Evolutionary conservation across 2,888 invertebrate genomes (phyloP).

Genomic region (Smittia sp.): DNA sequence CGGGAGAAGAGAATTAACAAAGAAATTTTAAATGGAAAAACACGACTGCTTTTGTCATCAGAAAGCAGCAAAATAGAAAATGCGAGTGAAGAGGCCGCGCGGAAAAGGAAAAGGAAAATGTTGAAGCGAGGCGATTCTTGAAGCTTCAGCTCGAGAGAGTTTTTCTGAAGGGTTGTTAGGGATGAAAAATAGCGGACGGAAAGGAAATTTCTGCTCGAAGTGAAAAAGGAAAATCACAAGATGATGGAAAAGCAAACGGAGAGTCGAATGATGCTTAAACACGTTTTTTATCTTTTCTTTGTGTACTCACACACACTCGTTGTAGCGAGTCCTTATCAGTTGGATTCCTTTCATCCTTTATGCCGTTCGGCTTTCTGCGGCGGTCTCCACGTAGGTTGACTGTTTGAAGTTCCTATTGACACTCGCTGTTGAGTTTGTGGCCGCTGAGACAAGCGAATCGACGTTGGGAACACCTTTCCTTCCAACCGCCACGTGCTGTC

Average conservation of each 20-base stretch:
- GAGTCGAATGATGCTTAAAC: constrained; percentile 6
- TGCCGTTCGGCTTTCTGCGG: background rate
- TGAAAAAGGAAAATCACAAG: constrained; percentile 14
- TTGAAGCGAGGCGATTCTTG: background rate
- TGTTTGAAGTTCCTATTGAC: constrained; percentile 16
- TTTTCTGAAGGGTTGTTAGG: constrained; percentile 28
- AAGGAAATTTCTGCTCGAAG: constrained; percentile 13
- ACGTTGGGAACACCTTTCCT: too few species aligned
- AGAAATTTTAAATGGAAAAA: constrained; percentile 27
- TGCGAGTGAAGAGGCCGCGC: constrained; percentile 1
- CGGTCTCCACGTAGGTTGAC: background rate
- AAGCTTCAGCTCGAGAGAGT: background rate
- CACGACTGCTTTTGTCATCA: constrained; percentile 36
- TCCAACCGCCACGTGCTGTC: too few species aligned
- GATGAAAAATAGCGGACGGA: background rate
- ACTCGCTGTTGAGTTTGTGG: background rate
- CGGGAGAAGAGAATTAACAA: constrained; percentile 18
- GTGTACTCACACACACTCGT: constrained; percentile 4
- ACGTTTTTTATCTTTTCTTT: constrained; percentile 22
- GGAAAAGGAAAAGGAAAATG: constrained; percentile 11
- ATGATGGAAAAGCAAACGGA: background rate
- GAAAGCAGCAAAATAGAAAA: constrained; percentile 8
- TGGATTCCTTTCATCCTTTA: constrained; percentile 18
- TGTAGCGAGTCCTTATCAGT: background rate
- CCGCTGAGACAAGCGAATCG: background rate